Conservation (phyloP, 2,113 vertebrate species). For the Sciurus niger region DNA sequence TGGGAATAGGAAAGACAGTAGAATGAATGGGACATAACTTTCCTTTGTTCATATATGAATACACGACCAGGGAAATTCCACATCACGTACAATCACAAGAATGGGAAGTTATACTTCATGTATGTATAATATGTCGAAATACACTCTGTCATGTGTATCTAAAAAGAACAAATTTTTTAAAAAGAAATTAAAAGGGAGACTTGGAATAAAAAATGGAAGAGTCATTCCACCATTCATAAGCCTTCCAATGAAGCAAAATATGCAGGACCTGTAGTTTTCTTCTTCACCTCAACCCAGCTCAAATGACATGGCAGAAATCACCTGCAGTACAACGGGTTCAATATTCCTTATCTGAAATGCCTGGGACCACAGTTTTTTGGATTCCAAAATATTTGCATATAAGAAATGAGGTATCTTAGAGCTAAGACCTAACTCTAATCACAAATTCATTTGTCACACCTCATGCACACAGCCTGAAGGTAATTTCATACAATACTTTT, state of each 20-base stretch:
- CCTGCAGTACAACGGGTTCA: background rate
- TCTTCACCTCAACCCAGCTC: background rate
- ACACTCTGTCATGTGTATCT: too few relatives aligned
- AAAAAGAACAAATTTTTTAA: too few relatives aligned
- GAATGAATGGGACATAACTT: too few relatives aligned
- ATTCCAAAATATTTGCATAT: background rate
- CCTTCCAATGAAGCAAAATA: background rate
- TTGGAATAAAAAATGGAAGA: background rate
- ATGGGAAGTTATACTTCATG: too few relatives aligned
- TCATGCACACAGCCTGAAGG: background rate
- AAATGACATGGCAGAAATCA: background rate
- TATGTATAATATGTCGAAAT: too few relatives aligned
- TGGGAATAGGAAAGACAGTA: too few relatives aligned
- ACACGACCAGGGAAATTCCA: too few relatives aligned
- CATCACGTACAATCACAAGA: too few relatives aligned
- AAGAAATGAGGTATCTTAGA: background rate
- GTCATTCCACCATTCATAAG: background rate
- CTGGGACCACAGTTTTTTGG: background rate
- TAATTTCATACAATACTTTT: background rate
- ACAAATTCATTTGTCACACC: background rate
- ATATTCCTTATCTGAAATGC: background rate
- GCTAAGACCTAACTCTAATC: too few relatives aligned
- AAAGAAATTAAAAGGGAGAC: too few relatives aligned
- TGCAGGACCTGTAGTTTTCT: background rate
- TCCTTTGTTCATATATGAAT: too few relatives aligned